These are phyloP conservation scores for Smittia sp. DNA, from an alignment of 2,888 invertebrate genomes.

Conservation along the genomic window DNA sequence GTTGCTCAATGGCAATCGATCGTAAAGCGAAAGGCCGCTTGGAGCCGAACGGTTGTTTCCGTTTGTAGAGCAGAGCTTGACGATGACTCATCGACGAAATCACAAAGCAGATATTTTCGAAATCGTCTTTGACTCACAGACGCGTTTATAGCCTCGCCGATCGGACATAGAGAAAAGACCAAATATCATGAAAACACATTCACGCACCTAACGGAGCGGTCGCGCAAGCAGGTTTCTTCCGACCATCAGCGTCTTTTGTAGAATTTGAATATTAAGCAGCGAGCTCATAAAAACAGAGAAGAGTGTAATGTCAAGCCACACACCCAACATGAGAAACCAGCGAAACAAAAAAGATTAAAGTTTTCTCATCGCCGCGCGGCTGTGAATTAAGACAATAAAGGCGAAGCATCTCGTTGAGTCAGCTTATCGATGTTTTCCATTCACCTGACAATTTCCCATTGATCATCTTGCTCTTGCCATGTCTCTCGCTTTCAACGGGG, in stretches of 20 bases:
- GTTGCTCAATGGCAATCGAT: too few species aligned
- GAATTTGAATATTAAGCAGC: background rate
- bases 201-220: background rate
- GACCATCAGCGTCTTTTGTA: background rate
- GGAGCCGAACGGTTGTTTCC: too few species aligned
- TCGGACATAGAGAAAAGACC: background rate
- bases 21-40: too few species aligned
- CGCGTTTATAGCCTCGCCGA: background rate
- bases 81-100: background rate
- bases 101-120: background rate
- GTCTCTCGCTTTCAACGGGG: background rate
- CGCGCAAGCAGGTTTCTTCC: background rate
- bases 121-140: background rate
- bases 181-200: background rate
- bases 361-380: background rate
- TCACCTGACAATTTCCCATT: constrained; percentile 12
- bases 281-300: background rate
- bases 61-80: too few species aligned
- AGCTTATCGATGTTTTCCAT: background rate
- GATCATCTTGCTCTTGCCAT: constrained; percentile 11
- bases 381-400: background rate
- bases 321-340: background rate
- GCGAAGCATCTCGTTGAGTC: background rate
- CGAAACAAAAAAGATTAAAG: background rate
- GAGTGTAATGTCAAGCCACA: background rate